Evolutionary conservation across 2,888 invertebrate species (phyloP), one percentile per base, ranked within the genome.

Genomic region (Nomada lathburiana): DNA sequence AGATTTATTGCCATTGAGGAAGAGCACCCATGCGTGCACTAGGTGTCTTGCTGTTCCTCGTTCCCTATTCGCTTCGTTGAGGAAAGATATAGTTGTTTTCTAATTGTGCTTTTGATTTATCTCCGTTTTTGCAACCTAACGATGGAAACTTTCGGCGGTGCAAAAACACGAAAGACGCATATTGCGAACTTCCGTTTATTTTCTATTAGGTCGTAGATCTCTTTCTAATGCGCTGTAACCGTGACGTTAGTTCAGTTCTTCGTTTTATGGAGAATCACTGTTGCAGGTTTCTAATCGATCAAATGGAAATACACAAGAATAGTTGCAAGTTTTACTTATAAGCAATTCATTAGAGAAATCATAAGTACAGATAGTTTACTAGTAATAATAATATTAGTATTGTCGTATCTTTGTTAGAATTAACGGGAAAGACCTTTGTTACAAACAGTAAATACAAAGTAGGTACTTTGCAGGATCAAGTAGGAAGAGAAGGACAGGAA

Each of bases 111-210:
- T 57, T 50, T 18, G 50, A 63, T 67, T 68, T 59, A 59, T 65
- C 20, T 55, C 53, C n/a, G n/a, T 36, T 74, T 18, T 47, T 20
- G n/a, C 29, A n/a, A 36, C 16, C 26, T 18, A 42, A 20, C 42
- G 63, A 62, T 60, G 42, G 70, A 71, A 47, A 80, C 80, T 65
- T 67, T 76, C 60, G 60, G 53, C 10, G 20, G 11, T 60, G 62
- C 20, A 23, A 71, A 76, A 76, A 70, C 44, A 23, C 60, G 76
- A 55, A 70, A 26, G 23, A 9, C 42, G 55, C n/a, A 50, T 76
- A 55, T 62, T 60, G 53, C 76, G 20, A 55, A 68, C 67, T 67
- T 80, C 80, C 80, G 71, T 57, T n/a, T 52, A 62, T 10, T 65
- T 71, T 68, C 60, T 42, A 53, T 47, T 65, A 55, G 65, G 67